phyloP scores from a whole-genome alignment of 2,113 vertebrate genomes.

The Proterorhinus semilunaris region DNA sequence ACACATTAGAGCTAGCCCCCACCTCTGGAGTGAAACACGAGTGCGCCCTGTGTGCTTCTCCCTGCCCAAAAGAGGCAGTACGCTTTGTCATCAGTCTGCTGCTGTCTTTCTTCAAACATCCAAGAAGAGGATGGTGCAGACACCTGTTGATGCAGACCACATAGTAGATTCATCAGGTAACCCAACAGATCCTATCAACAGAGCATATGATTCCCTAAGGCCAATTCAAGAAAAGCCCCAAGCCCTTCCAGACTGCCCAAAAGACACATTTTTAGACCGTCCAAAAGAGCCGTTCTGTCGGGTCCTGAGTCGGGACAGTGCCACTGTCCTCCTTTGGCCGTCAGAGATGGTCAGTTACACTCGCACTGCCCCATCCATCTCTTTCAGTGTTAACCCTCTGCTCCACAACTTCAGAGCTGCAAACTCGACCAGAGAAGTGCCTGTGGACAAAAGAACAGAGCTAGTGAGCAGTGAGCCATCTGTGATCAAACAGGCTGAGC shows the following conservation, averaged over 20 bases:
- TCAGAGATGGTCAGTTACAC: slow-evolving; percentile 70
- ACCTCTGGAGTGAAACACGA: slow-evolving; percentile 13
- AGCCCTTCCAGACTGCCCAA: slow-evolving; percentile 3
- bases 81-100: slow-evolving; percentile 67
- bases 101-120: slow-evolving; percentile 62
- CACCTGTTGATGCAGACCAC: background rate
- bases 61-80: slow-evolving; percentile 64
- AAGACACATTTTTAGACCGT: background rate
- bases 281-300: slow-evolving; percentile 64
- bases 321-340: slow-evolving; percentile 65
- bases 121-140: slow-evolving; percentile 22
- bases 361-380: slow-evolving; percentile 54
- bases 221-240: slow-evolving; percentile 8
- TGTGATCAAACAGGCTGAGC: slow-evolving; percentile 60
- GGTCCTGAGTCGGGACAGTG: slow-evolving; percentile 57
- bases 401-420: slow-evolving; percentile 69
- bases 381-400: slow-evolving; percentile 68
- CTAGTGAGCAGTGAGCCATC: slow-evolving; percentile 47
- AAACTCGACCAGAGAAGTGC: slow-evolving; percentile 42
- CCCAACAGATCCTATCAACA: background rate
- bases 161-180: background rate
- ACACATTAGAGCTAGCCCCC: background rate
- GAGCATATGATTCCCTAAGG: slow-evolving; percentile 22
- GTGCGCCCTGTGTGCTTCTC: slow-evolving; percentile 68
- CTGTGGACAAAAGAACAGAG: slow-evolving; percentile 28